A percentile compares a stretch with the other conserved stretches of the same genome.
These are phyloP conservation scores for Sinhomidia bicolor DNA, from an alignment of 2,888 invertebrate species.

Conservation along the genomic window DNA sequence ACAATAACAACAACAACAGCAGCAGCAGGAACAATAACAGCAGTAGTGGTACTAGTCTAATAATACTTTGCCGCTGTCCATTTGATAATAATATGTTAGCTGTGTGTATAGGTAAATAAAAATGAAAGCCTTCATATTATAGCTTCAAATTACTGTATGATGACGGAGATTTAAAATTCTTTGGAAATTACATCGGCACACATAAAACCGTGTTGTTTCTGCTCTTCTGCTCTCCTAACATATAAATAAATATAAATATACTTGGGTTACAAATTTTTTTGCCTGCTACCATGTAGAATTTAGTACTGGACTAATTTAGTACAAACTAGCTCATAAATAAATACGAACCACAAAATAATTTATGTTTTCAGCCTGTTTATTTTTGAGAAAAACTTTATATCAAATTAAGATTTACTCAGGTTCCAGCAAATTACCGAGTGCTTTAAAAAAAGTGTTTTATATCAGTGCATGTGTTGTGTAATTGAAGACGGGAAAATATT, in stretches of 20 bases:
- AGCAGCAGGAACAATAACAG: no score
- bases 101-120: not conserved
- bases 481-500: no score
- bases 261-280: no score
- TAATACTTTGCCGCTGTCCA: not conserved
- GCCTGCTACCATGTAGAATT: no score
- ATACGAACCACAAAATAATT: no score
- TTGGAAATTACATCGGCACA: no score
- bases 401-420: not conserved
- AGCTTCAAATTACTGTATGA: not conserved
- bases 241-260: no score
- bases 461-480: no score
- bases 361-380: not conserved
- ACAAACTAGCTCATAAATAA: no score
- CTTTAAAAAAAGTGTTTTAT: not conserved
- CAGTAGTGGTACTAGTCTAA: no score
- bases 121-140: not conserved
- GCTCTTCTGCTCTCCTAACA: not conserved
- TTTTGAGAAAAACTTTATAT: not conserved
- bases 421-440: not conserved
- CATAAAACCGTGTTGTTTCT: no score
- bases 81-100: not conserved
- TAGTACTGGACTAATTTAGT: no score
- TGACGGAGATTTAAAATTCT: not conserved
- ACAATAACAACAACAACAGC: not conserved